A percentile compares a stretch with the other conserved stretches of the same genome.
phyloP scores from a whole-genome alignment of 2,797 vertebrate genomes.

The Distichodus sexfasciatus region DNA sequence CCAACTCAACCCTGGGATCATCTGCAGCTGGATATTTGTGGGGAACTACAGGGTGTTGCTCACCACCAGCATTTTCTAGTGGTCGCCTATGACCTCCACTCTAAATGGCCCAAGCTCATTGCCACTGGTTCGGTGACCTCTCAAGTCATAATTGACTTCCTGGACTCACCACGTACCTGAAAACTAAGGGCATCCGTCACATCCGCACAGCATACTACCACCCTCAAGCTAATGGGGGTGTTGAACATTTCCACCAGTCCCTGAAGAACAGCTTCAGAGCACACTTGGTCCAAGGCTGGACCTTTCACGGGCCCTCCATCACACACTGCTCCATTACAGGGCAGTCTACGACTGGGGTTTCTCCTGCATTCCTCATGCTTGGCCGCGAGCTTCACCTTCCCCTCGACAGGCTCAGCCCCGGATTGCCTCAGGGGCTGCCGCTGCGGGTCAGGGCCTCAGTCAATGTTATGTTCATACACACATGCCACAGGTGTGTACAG shows the following conservation, averaged over 20 bases:
- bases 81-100: slow-evolving; percentile 25
- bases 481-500: no score
- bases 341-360: slow-evolving; percentile 35
- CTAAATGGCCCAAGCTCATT: slow-evolving; percentile 11
- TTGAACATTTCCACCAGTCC: slow-evolving; percentile 1
- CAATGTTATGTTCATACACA: no score
- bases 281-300: slow-evolving; percentile 10
- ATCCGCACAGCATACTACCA: slow-evolving; percentile 7
- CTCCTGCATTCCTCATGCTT: slow-evolving; percentile 29
- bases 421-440: no score
- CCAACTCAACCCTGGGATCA: slow-evolving; percentile 4
- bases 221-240: slow-evolving; percentile 7
- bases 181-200: neutral
- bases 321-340: slow-evolving; percentile 25
- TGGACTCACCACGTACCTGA: neutral
- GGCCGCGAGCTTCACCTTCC: slow-evolving; percentile 16
- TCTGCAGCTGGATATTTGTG: slow-evolving; percentile 30
- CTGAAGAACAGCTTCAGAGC: slow-evolving; percentile 29
- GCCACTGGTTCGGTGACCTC: neutral
- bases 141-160: neutral
- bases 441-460: neutral
- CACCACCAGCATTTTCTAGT: slow-evolving; percentile 6
- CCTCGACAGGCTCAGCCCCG: neutral
- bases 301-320: neutral
- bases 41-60: no score